Evolutionary conservation across 2,797 vertebrate species (phyloP), one percentile per base, ranked within the genome.

Genomic region (Betta splendens): DNA sequence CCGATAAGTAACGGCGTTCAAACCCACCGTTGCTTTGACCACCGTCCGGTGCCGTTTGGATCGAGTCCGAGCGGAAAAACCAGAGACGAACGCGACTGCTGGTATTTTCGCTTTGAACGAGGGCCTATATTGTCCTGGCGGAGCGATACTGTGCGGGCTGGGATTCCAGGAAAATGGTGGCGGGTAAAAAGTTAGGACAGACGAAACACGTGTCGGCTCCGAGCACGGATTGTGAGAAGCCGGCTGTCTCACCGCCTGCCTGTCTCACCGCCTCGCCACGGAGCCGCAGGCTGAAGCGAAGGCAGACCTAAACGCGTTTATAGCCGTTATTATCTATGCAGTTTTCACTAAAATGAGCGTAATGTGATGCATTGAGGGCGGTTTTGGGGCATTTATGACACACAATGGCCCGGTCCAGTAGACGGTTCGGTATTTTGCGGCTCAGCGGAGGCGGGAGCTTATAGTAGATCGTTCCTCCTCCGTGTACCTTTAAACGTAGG

Each of bases 101-200:
- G 1, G 22, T 5, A 49, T 60, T 63, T 52, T 11, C 0, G 5
- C 17, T 0, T 0, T 1, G 13, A 58, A 51, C 18, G 9, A 0
- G 0, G 48, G 83, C 17, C 79, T 89, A 83, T 36, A 7, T 56
- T 32, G 16, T 51, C 48, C 11, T 16, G 6, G 91, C 87, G 92
- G 80, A 92, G 67, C 42, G 80, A 89, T 88, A 84, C 15, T 0
- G 0, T 0, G 6, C n/a, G 17, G 22, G 22, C 3, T 16, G 42
- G 37, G 69, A 86, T 92, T 92, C 91, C 83, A 75, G 87, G 89
- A 92, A 92, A 87, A 81, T 47, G 61, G 61, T 84, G 87, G 90
- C 86, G 89, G 80, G 79, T 72, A 84, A 80, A 58, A 83, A 74
- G 64, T 72, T 68, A 35, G 81, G 42, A 85, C 78, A 69, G 55